Evolutionary conservation across 2,113 vertebrate species (phyloP), one percentile per base, ranked within the genome.

Genomic region (Otus sunia): DNA sequence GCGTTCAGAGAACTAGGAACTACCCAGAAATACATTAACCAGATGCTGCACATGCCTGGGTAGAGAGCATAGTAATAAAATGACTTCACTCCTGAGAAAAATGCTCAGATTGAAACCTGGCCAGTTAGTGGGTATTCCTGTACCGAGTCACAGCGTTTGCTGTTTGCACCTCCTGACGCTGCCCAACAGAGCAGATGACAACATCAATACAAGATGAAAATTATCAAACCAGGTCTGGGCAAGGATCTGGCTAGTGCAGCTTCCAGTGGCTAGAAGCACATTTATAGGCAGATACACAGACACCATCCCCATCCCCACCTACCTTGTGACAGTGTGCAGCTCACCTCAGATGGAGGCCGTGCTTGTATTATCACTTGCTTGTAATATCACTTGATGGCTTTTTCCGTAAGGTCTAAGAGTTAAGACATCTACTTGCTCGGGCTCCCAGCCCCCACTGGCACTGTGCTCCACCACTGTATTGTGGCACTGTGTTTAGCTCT

Each of bases 1-100:
- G 94, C 36, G 1, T 88, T 94, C 80, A 64, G 74, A 92, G 88
- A 88, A 87, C 71, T 85, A 92, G 81, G 80, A 95, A 14, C 66
- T 89, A 79, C 91, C 91, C 91, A 97, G 94, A 41, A 96, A 94
- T 96, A 92, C 69, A 96, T 97, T 97, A 97, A 95, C 95, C 96
- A 97, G 94, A 92, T 95, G 95, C 92, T 97, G 89, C 86, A 94
- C 56, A 69, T 90, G 89, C 91, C 84, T 89, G 92, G 81, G 94
- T 95, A 92, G 67, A 78, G 36, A 95, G 77, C 36, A 4, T 7
- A 66, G 89, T 58, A 87, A 87, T 91, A 92, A 96, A 94, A 85
- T 95, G 17, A 96, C 84, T 96, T 97, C 92, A 94, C 50, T 92
- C 64, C 77, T 78, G 88, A 94, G 83, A 82, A 87, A 80, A 91